phyloP scores from a whole-genome alignment of 1,140 invertebrate genomes.

The Bombyx mori region ASM3026992v2 NC_085119.1:12243001-12243500 shows the following conservation, averaged over 20 bases:
- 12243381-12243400: conserved; percentile 32
- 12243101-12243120: conserved; percentile 43
- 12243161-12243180: conserved; percentile 42
- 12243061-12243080: no score
- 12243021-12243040: no score
- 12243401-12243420: conserved; percentile 21
- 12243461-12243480: conserved; percentile 9
- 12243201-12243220: conserved; percentile 38
- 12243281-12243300: conserved; percentile 54
- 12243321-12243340: conserved; percentile 10
- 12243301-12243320: no score
- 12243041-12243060: no score
- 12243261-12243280: conserved; percentile 62
- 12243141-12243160: conserved; percentile 39
- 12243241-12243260: conserved; percentile 49
- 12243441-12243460: conserved; percentile 16
- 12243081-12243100: background rate
- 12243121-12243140: conserved; percentile 47
- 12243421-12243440: conserved; percentile 41
- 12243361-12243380: conserved; percentile 63
- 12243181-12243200: conserved; percentile 31
- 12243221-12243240: conserved; percentile 55
- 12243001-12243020: no score
- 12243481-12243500: conserved; percentile 16
- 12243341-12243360: conserved; percentile 22